phyloP scores from a whole-genome alignment of 2,888 invertebrate species.

The Caenorhabditis zanzibari region DNA sequence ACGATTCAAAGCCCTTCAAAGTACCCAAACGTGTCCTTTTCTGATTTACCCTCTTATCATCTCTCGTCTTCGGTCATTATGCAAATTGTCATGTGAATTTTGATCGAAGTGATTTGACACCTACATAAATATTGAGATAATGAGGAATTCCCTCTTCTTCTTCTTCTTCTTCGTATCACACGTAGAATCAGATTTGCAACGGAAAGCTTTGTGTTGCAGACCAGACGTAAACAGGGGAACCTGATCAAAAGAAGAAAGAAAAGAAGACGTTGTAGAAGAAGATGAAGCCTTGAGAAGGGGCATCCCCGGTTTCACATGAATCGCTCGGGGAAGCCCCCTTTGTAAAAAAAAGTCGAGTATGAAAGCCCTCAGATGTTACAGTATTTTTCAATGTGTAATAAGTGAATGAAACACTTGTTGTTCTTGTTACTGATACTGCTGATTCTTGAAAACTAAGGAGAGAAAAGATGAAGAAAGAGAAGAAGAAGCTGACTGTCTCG shows the following conservation, averaged over 20 bases:
- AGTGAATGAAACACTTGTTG: conserved; percentile 58
- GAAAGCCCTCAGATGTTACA: conserved; percentile 42
- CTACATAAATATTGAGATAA: conserved; percentile 22
- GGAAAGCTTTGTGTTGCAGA: conserved; percentile 47
- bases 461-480: conserved; percentile 15
- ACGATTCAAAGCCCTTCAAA: neutral
- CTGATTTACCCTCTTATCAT: conserved; percentile 5
- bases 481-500: conserved; percentile 27
- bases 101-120: conserved; percentile 33
- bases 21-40: neutral
- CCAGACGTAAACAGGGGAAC: conserved; percentile 43
- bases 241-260: conserved; percentile 39
- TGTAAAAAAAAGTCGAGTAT: neutral
- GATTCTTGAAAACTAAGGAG: conserved; percentile 27
- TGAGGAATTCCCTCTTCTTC: conserved; percentile 17
- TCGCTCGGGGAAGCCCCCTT: conserved; percentile 42
- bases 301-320: conserved; percentile 55
- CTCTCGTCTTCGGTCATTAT: conserved; percentile 17
- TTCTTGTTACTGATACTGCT: conserved; percentile 43
- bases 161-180: conserved; percentile 18
- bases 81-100: conserved; percentile 46
- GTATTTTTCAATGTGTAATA: conserved; percentile 33
- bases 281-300: conserved; percentile 35
- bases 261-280: neutral
- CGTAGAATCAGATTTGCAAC: conserved; percentile 39